These are phyloP conservation scores for Caenorhabditis sulstoni DNA, from an alignment of 2,888 invertebrate genomes.

Conservation along the genomic window DNA sequence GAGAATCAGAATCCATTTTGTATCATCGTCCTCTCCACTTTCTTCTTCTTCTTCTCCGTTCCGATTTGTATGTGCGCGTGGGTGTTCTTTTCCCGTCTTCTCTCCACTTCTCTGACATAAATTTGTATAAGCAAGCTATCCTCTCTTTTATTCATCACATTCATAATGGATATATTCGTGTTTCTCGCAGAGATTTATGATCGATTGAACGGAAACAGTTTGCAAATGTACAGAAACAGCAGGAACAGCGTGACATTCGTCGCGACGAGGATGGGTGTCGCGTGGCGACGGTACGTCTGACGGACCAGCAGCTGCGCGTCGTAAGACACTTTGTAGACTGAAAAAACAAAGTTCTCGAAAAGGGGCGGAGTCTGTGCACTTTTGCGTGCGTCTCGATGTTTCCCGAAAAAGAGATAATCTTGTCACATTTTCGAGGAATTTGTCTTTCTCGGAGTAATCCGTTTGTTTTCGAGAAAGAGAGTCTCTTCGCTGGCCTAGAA, in stretches of 20 bases:
- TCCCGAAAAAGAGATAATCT: no score
- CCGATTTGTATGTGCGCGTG: conserved; percentile 18
- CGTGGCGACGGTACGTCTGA: conserved; percentile 51
- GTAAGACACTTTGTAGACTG: conserved; percentile 62
- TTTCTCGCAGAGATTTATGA: conserved; percentile 1
- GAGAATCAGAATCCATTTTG: conserved; percentile 6
- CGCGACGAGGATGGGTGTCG: conserved; percentile 53
- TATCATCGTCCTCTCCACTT: conserved; percentile 11
- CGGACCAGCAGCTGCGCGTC: conserved; percentile 61
- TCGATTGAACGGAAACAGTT: conserved; percentile 61
- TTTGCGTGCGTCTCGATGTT: no score
- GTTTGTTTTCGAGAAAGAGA: not conserved
- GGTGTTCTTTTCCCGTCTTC: conserved; percentile 10
- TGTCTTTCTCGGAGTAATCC: no score
- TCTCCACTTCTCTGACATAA: conserved; percentile 21
- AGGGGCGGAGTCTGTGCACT: not conserved
- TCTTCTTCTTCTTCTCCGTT: not conserved
- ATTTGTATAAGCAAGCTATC: conserved; percentile 29
- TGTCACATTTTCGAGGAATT: no score
- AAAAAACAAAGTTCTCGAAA: conserved; percentile 24
- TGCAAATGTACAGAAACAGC: conserved; percentile 59
- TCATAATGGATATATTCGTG: no score
- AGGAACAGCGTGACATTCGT: conserved; percentile 54
- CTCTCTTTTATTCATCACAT: not conserved
- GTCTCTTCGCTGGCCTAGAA: no score